A percentile compares a stretch with the other conserved stretches of the same genome.
phyloP scores from a whole-genome alignment of 2,888 invertebrate genomes.

The Strigamia crassipes region DNA sequence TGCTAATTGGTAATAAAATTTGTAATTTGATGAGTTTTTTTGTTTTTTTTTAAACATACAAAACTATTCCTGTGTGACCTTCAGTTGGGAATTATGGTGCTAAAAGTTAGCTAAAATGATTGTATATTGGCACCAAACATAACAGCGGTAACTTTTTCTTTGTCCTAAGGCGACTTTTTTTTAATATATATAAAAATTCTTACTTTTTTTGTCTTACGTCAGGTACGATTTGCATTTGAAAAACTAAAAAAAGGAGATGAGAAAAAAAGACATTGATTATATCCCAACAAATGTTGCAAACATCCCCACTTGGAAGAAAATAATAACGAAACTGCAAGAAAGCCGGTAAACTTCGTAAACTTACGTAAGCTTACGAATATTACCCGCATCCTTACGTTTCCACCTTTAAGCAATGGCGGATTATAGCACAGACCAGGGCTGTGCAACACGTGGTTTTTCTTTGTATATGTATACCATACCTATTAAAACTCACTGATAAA shows the following conservation, averaged over 20 bases:
- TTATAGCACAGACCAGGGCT: no score
- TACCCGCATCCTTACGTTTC: no score
- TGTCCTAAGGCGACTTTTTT: constrained; percentile 21
- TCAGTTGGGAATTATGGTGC: constrained; percentile 13
- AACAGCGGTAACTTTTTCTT: neutral
- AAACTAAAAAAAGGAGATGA: neutral
- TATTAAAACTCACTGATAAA: no score
- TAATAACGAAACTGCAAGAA: neutral
- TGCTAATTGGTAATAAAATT: neutral
- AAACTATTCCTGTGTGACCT: constrained; percentile 17
- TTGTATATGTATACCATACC: no score
- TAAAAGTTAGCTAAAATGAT: constrained; percentile 13
- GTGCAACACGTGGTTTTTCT: no score
- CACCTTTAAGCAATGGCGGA: no score
- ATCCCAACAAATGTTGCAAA: constrained; percentile 6
- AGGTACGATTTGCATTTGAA: constrained; percentile 45
- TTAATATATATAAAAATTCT: constrained; percentile 21
- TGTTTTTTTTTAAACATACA: neutral
- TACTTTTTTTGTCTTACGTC: constrained; percentile 21
- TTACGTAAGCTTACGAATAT: no score
- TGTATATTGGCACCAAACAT: constrained; percentile 21
- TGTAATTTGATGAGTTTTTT: neutral
- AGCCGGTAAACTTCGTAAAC: no score
- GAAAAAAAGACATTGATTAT: neutral
- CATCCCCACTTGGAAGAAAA: neutral